Percentiles rank a stretch among this genome's conserved stretches.
phyloP scores from a whole-genome alignment of 2,113 vertebrate species.

The Saiga tatarica region DNA sequence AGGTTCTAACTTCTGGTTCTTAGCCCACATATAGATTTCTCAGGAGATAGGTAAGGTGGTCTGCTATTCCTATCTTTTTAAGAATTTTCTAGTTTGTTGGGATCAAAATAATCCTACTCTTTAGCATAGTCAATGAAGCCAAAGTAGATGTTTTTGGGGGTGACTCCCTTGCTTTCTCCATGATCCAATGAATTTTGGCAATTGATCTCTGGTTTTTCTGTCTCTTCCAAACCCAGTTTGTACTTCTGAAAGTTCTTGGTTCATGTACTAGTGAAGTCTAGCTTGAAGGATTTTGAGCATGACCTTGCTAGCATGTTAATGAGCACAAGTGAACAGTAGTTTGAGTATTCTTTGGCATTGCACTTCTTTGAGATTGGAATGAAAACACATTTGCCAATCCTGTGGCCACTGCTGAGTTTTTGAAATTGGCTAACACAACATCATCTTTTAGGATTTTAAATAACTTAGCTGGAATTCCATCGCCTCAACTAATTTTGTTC shows the following conservation, averaged over 20 bases:
- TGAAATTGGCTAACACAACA: fast-evolving
- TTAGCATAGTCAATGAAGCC: neutral
- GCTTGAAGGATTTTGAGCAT: neutral
- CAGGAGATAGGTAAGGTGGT: neutral
- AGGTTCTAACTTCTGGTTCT: neutral
- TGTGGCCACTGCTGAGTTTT: neutral
- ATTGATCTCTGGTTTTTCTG: neutral
- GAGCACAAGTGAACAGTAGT: neutral
- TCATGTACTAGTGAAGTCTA: neutral
- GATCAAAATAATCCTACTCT: neutral
- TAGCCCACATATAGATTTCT: neutral
- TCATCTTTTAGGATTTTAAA: neutral
- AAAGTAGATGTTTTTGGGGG: neutral
- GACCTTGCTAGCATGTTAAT: neutral
- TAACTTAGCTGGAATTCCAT: neutral
- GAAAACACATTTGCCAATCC: neutral
- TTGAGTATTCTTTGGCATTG: neutral
- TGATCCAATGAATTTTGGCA: neutral
- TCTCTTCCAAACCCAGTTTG: neutral
- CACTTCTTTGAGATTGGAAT: neutral
- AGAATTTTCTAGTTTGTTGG: neutral
- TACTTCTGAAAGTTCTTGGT: neutral
- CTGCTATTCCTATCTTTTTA: neutral
- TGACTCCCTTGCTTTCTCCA: neutral
- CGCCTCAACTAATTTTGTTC: neutral